phyloP scores from a whole-genome alignment of 2,113 vertebrate genomes.

The Tor tambroides region DNA sequence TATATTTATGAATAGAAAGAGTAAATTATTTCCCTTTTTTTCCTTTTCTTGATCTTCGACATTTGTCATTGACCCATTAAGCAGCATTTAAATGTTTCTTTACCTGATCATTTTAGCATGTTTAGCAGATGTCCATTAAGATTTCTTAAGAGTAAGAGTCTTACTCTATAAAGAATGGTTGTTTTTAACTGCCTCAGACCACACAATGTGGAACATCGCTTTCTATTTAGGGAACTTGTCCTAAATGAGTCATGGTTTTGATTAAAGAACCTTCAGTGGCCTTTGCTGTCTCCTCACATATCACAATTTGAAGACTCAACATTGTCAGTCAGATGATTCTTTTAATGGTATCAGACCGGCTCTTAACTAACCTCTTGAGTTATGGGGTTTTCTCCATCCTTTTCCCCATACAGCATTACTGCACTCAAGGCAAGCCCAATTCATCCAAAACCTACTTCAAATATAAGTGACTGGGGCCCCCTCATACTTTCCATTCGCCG shows the following conservation, averaged over 20 bases:
- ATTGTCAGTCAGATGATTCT: not conserved
- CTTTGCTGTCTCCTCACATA: constrained; percentile 19
- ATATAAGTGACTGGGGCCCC: not conserved
- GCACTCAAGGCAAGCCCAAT: not conserved
- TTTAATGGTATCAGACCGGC: constrained; percentile 18
- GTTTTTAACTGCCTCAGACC: not conserved
- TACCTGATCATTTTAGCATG: not conserved
- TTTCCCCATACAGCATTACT: not conserved
- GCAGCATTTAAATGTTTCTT: not conserved
- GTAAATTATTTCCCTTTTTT: too few relatives aligned
- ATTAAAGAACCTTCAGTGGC: constrained; percentile 9
- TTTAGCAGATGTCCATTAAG: too few relatives aligned
- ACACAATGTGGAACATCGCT: constrained; percentile 15
- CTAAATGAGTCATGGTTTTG: constrained; percentile 14
- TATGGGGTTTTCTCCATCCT: not conserved
- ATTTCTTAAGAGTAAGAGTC: not conserved
- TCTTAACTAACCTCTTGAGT: not conserved
- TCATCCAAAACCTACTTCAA: not conserved
- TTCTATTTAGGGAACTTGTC: not conserved
- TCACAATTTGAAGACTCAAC: constrained; percentile 18
- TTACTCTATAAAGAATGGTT: not conserved
- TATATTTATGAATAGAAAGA: too few relatives aligned
- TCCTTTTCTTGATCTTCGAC: too few relatives aligned
- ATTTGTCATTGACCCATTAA: too few relatives aligned
- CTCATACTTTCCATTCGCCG: not conserved